phyloP scores from a whole-genome alignment of 2,888 invertebrate species.

The Acleris sparsana region DNA sequence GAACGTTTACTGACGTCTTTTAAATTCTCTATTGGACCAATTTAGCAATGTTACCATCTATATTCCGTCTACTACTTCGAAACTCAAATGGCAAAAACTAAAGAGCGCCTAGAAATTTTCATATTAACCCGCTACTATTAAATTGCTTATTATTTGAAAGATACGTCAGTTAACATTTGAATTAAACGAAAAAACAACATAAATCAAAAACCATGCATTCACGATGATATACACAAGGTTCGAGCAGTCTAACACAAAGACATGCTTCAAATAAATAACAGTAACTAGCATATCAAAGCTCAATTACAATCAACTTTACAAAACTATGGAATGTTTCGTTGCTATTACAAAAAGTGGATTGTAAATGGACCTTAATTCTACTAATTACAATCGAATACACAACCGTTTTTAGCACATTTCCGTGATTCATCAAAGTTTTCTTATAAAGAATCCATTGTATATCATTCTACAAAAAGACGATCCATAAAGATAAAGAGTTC shows the following conservation, averaged over 20 bases:
- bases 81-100: too few relatives aligned
- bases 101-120: too few relatives aligned
- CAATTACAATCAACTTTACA: slow-evolving; percentile 22
- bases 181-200: slow-evolving; percentile 69
- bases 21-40: too few relatives aligned
- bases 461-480: neutral
- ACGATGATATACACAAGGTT: slow-evolving; percentile 61
- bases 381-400: slow-evolving; percentile 40
- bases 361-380: slow-evolving; percentile 29
- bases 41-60: too few relatives aligned
- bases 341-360: slow-evolving; percentile 11
- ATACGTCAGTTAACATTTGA: slow-evolving; percentile 46
- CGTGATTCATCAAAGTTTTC: neutral
- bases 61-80: too few relatives aligned
- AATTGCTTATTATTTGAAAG: neutral
- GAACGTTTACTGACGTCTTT: slow-evolving; percentile 40
- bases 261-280: slow-evolving; percentile 69
- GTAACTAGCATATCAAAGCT: slow-evolving; percentile 37
- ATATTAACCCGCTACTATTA: too few relatives aligned
- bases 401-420: slow-evolving; percentile 15
- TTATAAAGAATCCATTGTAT: slow-evolving; percentile 2
- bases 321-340: neutral
- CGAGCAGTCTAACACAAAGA: slow-evolving; percentile 74
- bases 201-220: slow-evolving; percentile 68
- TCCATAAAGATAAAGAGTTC: too few relatives aligned